Base-by-base conservation (phyloP, 2,888 invertebrate species). In the Brachylomia viminalis region DNA sequence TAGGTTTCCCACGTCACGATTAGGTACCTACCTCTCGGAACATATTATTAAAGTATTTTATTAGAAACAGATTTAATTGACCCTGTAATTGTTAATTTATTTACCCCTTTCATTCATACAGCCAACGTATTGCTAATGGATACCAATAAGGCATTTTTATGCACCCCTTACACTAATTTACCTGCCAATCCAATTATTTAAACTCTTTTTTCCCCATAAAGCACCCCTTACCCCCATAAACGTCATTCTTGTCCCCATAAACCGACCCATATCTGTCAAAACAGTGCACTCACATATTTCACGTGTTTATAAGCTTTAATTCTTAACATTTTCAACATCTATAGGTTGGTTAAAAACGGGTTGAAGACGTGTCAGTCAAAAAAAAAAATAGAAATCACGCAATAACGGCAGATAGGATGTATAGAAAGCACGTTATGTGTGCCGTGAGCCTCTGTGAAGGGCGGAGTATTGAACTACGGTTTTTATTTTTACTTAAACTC, bases 341-440 rank as follows among this genome's bases (percentile, higher is more conserved):
- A 72, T 59, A 45, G 11, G 38, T 33, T 11, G 54, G 5, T 33
- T 10, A 59, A 61, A 45, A 49, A 56, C 17, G 38, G 17, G 17
- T n/a, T 27, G 23, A 30, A 45, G n/a, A 67, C 23, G 61, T 70
- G 62, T 49, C 33, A 27, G 52, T 42, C 83, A 79, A 67, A 67
- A 69, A 65, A 52, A 61, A 72, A 30, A n/a, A n/a, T n/a, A n/a
- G 52, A 13, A 61, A 79, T 73, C 81, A 81, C 65, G 83, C 61
- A 61, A 83, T 47, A 58, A 15, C 15, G 23, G 11, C 61, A 65
- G 64, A 68, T 33, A 33, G 62, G 67, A 13, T 20, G 42, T 78
- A 58, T 49, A 77, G 20, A 4, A 23, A 38, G n/a, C 30, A 20
- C 23, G 27, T 58, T 45, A 68, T 72, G 42, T 23, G 49, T 30